Base-by-base conservation (phyloP, 2,888 invertebrate species). In the Drosophila kuntzei region DNA sequence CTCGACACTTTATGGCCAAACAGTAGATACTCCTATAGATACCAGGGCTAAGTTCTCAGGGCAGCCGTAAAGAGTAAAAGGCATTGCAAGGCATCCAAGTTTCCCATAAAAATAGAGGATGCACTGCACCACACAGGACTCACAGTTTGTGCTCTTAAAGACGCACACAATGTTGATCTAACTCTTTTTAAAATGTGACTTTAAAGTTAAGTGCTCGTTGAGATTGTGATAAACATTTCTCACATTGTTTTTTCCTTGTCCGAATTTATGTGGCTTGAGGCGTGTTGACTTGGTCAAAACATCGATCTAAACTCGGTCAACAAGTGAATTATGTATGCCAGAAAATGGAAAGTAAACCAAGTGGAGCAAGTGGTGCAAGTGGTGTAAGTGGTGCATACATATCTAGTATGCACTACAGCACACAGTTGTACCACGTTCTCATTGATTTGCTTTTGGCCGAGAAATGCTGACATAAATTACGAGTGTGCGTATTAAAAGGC, bases 1-100 rank as follows among this genome's bases (percentile, higher is more conserved):
- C 50, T 53, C 50, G 46, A 60, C 78, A 74, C 67, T 82, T 82
- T 82, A 82, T 76, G 70, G 63, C 66, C 79, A 44, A 53, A 16
- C 34, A 20, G 47, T 20, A 54, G 68, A 58, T 29, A 22, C 57
- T 18, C 20, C 55, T 27, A 7, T 14, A 44, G 36, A 25, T n/a
- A 25, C 53, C 8, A 32, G 29, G 18, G 16, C 18, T 8, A 39
- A 14, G 39, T 11, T 57, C 65, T 55, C 53, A 27, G n/a, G 39
- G 36, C 36, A 22, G 49, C 16, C 72, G 50, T 78, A 73, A 73
- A 77, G 18, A 44, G 5, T 22, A 51, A 36, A 41, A 44, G 9
- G 14, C 51, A 77, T 46, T 29, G 60, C 44, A 9, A 46, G 27
- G 39, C 18, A 49, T 36, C 14, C 25, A 3, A 14, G n/a, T 11